Evolutionary conservation across 2,113 vertebrate genomes (phyloP).

Genomic region (Phainopepla nitens): DNA sequence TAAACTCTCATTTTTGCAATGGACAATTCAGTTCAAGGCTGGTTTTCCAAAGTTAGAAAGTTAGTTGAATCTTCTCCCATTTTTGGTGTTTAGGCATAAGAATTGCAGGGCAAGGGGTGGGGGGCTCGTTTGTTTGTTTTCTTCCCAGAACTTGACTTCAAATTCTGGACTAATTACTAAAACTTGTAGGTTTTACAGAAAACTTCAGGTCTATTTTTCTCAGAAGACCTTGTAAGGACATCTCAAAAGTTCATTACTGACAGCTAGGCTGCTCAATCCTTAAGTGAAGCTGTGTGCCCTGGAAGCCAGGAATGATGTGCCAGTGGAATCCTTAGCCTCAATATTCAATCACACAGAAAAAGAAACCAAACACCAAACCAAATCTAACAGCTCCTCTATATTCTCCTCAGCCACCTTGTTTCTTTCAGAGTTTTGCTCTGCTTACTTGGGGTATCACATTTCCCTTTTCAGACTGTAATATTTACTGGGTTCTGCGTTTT

Average conservation of each 20-base stretch:
- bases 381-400: neutral
- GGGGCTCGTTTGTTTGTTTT: neutral
- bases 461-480: neutral
- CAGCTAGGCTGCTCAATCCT: neutral
- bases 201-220: neutral
- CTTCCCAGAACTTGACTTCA: neutral
- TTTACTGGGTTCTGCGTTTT: neutral
- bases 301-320: neutral
- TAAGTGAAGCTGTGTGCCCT: neutral
- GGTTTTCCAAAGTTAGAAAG: neutral
- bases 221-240: neutral
- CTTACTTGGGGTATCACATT: neutral
- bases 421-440: neutral
- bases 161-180: neutral
- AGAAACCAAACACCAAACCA: neutral
- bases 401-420: neutral
- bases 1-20: neutral
- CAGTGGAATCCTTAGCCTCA: neutral
- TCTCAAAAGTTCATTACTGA: neutral
- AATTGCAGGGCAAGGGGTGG: fast-evolving
- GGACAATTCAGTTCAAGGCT: neutral
- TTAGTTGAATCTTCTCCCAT: neutral
- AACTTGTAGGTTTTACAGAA: neutral
- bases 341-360: neutral
- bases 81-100: neutral